These are phyloP conservation scores for Orussus abietinus DNA, from an alignment of 1,140 invertebrate genomes.

Conservation along the genomic window DNA sequence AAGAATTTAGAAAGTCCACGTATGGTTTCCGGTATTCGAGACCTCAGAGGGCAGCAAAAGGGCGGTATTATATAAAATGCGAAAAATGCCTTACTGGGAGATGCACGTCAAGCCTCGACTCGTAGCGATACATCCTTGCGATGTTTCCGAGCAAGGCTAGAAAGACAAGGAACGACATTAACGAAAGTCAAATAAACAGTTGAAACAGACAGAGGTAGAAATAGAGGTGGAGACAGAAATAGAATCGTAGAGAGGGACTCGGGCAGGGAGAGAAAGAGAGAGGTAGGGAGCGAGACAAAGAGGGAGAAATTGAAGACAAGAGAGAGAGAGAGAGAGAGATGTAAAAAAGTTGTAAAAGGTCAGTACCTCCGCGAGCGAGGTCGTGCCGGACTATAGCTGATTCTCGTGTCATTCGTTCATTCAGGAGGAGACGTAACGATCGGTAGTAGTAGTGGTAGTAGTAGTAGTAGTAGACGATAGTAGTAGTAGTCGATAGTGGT, in stretches of 20 bases:
- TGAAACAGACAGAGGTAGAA: slow-evolving; percentile 15
- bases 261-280: no score
- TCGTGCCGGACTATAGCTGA: slow-evolving; percentile 48
- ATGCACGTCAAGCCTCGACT: no score
- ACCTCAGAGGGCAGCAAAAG: no score
- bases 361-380: slow-evolving; percentile 46
- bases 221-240: neutral
- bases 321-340: slow-evolving; percentile 13
- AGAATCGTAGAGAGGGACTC: no score
- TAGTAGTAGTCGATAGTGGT: slow-evolving; percentile 36
- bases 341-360: slow-evolving; percentile 24
- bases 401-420: slow-evolving; percentile 42
- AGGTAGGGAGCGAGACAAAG: no score
- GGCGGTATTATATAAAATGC: no score
- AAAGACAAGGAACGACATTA: slow-evolving; percentile 1
- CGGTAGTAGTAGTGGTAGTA: slow-evolving; percentile 35
- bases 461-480: slow-evolving; percentile 40
- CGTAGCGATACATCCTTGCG: no score
- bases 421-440: slow-evolving; percentile 49
- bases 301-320: slow-evolving; percentile 2
- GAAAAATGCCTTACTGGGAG: no score
- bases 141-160: no score
- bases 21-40: no score
- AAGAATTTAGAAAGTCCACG: no score
- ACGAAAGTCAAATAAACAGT: no score